Evolutionary conservation across 2,888 invertebrate genomes (phyloP), one percentile per base, ranked within the genome.

Genomic region (Brachyopa scutellaris): DNA sequence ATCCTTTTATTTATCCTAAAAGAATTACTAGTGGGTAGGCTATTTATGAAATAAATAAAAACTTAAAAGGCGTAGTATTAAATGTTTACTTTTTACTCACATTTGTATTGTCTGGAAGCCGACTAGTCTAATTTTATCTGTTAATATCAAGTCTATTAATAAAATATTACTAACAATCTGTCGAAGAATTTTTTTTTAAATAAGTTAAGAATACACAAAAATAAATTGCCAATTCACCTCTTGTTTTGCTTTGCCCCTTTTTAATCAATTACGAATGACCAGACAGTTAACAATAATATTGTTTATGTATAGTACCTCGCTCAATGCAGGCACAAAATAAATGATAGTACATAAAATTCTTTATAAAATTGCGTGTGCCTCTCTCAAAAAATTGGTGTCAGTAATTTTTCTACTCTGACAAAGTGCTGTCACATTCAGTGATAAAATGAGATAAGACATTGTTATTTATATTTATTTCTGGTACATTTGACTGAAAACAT

Each of bases 351-450:
- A 42, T 4, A 40, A 40, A 17, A 40, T 42, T 42, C 19, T 42
- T 42, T 42, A 42, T 42, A 21, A 19, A 53, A 53, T 36, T 23
- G 13, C 23, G 21, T 38, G 36, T 36, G 33, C 31, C 38, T 26
- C 23, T 40, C 9, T 29, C 8, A n/a, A 49, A n/a, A n/a, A 42
- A 66, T 29, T 51, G 21, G 38, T 42, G 51, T 42, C 21, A 51
- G 40, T 42, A 29, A 53, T 53, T 42, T 66, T 11, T 33, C 15
- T 17, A 5, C 26, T 40, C 51, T 40, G 64, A 66, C 64, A 66
- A 49, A 36, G 36, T 49, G 49, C 49, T 49, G 36, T 64, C 64
- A 51, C 51, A 45, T 40, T 40, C 13, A 51, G n/a, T 38, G 29
- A 40, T 66, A 17, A 66, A 66, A 29, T 51, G 40, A 21, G 42